Percentiles rank a stretch among this genome's conserved stretches.
Evolutionary conservation across 1,140 invertebrate genomes (phyloP).

Genomic region (Coelopa frigida): DNA sequence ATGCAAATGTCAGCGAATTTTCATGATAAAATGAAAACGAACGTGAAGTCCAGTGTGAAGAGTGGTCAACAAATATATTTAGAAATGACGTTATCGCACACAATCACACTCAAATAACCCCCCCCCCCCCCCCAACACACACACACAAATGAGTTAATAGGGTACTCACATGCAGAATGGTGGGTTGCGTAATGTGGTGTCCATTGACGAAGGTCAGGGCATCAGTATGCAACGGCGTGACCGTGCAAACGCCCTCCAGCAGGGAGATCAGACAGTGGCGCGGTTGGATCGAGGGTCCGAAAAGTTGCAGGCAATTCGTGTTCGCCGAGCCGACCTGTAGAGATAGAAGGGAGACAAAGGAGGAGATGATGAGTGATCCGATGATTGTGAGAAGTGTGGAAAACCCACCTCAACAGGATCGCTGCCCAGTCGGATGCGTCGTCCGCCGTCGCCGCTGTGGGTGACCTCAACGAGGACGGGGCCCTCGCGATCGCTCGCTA

Average conservation of each 20-base stretch:
- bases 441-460: slow-evolving; percentile 57
- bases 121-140: not conserved
- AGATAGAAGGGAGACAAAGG: not conserved
- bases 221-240: slow-evolving; percentile 87
- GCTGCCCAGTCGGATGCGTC: slow-evolving; percentile 51
- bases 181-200: slow-evolving; percentile 85
- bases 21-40: too few relatives aligned
- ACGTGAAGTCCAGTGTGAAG: too few relatives aligned
- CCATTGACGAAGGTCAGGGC: slow-evolving; percentile 92
- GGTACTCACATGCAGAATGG: slow-evolving; percentile 69
- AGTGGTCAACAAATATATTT: too few relatives aligned
- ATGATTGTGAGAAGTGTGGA: not conserved
- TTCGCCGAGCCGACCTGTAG: slow-evolving; percentile 57
- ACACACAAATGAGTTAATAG: not conserved
- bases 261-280: slow-evolving; percentile 90
- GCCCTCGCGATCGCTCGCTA: slow-evolving; percentile 45
- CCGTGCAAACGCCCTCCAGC: slow-evolving; percentile 82
- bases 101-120: too few relatives aligned
- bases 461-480: slow-evolving; percentile 55
- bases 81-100: too few relatives aligned
- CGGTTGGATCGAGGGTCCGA: slow-evolving; percentile 78
- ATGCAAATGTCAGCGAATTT: too few relatives aligned
- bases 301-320: slow-evolving; percentile 57
- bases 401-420: slow-evolving; percentile 55
- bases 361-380: not conserved